These are phyloP conservation scores for Bedellia somnulentella DNA, from an alignment of 2,888 invertebrate species.

Conservation along the genomic window DNA sequence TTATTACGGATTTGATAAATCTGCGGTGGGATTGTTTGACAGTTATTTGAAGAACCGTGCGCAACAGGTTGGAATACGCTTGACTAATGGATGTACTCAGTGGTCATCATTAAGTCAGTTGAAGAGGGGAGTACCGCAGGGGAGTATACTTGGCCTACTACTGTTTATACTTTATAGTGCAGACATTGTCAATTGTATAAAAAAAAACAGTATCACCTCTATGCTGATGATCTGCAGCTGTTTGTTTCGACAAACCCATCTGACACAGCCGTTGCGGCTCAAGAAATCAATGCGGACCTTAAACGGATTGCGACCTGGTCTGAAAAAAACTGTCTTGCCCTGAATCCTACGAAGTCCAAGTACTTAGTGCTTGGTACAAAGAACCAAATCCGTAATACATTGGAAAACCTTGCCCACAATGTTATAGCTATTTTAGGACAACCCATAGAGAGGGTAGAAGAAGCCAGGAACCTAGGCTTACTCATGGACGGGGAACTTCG, in stretches of 20 bases:
- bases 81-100: not conserved
- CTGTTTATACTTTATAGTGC: not conserved
- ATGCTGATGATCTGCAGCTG: not conserved
- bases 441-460: too few relatives aligned
- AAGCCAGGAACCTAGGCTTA: too few relatives aligned
- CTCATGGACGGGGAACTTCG: too few relatives aligned
- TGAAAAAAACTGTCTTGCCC: not conserved
- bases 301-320: not conserved
- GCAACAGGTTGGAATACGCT: not conserved
- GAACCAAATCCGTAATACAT: not conserved
- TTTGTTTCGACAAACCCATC: not conserved
- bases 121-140: not conserved
- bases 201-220: not conserved
- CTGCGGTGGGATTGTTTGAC: not conserved
- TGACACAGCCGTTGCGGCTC: not conserved
- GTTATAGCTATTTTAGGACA: too few relatives aligned
- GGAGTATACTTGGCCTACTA: not conserved
- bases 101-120: not conserved
- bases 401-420: too few relatives aligned
- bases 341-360: too few relatives aligned
- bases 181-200: not conserved
- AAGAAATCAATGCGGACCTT: not conserved
- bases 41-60: not conserved
- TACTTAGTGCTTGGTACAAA: not conserved
- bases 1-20: too few relatives aligned